phyloP scores from a whole-genome alignment of 2,797 vertebrate genomes.

The Loris lydekkerianus region DNA sequence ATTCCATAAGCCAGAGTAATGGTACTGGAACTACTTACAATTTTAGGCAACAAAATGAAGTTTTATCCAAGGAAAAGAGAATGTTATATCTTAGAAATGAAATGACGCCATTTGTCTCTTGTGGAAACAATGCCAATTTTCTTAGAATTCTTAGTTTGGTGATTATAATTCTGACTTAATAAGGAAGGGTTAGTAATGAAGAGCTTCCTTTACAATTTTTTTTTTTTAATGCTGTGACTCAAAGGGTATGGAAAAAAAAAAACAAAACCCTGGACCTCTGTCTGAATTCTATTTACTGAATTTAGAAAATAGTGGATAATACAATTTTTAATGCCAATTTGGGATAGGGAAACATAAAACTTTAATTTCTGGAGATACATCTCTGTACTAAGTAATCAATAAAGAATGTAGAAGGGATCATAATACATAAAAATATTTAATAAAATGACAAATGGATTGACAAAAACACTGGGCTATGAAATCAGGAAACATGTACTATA shows the following conservation, averaged over 20 bases:
- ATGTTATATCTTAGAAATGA: conserved; percentile 36
- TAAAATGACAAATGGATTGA: neutral
- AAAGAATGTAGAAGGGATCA: neutral
- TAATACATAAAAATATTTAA: neutral
- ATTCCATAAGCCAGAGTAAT: conserved; percentile 63
- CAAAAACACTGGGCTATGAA: conserved; percentile 20
- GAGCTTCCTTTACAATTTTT: conserved; percentile 37
- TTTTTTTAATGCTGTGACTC: neutral
- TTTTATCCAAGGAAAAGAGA: conserved; percentile 64
- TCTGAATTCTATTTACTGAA: conserved; percentile 21
- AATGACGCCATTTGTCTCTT: conserved; percentile 38
- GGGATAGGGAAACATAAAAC: neutral
- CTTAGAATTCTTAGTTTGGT: conserved; percentile 38
- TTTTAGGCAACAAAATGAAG: conserved; percentile 60
- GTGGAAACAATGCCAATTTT: conserved; percentile 26
- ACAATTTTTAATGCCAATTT: conserved; percentile 35
- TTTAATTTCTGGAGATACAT: neutral
- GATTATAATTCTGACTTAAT: conserved; percentile 1
- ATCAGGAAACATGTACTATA: neutral
- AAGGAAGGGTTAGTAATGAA: neutral
- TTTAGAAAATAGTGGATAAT: conserved; percentile 28
- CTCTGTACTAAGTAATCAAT: conserved; percentile 6
- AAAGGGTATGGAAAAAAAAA: neutral
- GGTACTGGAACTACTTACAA: conserved; percentile 59
- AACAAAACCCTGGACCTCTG: neutral